Conservation (phyloP, 2,113 vertebrate genomes). For the Aldabrachelys gigantea region DNA sequence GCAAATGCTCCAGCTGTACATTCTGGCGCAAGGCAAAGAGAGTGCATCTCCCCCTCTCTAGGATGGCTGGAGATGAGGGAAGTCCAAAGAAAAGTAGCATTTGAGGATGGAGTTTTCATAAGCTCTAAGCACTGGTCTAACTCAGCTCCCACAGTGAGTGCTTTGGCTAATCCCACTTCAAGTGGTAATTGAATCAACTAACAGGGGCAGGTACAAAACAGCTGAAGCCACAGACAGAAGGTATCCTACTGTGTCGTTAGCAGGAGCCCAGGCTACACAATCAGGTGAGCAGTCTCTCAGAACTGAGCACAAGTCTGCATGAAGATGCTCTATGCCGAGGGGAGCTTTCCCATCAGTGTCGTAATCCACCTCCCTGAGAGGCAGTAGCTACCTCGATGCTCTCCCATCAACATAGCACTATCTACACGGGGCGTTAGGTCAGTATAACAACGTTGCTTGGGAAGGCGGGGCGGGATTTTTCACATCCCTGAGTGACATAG, state of each 20-base stretch:
- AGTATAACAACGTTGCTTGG: background rate
- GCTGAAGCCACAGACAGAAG: background rate
- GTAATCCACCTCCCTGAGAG: background rate
- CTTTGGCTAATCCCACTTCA: background rate
- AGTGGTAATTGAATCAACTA: background rate
- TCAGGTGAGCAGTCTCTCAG: background rate
- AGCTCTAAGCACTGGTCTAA: background rate
- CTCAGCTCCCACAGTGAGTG: background rate
- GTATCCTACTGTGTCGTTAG: rapidly evolving
- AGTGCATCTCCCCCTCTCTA: background rate
- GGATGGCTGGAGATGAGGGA: background rate
- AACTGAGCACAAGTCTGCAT: background rate
- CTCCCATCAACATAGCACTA: background rate
- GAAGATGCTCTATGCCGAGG: background rate
- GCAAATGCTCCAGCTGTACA: background rate
- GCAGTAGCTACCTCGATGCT: background rate
- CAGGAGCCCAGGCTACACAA: background rate
- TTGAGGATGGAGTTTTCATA: background rate
- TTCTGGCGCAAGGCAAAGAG: background rate
- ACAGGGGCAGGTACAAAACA: background rate
- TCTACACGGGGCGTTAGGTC: background rate
- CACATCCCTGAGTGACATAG: background rate
- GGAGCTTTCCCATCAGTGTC: background rate
- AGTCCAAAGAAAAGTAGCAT: background rate
- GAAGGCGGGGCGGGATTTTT: background rate